Evolutionary conservation across 2,888 invertebrate species (phyloP), one percentile per base, ranked within the genome.

Genomic region (Euplagia quadripunctaria): DNA sequence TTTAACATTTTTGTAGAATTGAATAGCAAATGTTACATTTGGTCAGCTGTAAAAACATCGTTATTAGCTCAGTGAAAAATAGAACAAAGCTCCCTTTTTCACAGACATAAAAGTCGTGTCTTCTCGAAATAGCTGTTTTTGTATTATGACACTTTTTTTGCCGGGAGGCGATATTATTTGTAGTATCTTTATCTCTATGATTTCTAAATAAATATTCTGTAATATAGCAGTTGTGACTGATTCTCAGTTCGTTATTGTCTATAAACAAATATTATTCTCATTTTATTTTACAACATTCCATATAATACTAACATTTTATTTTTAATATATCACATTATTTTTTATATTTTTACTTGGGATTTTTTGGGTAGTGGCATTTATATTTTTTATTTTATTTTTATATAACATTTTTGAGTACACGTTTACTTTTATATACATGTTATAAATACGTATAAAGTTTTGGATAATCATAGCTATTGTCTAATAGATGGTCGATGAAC

Each of bases 311-410:
- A 63, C 42, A 31, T 58, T 52, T 72, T 71, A 69, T 61, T 8
- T 42, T 74, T 71, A 58, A 42, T 11, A 17, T 16, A 5, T 72
- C 63, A 68, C 68, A 42, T 65, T 46, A n/a, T 66, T 76, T 72
- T 77, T 72, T 69, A 72, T 75, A 77, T 72, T 78, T 79, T 74
- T 69, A 64, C 75, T 12, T 61, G 71, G 78, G 69, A 16, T 76
- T 69, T 72, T 72, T 66, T 49, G 74, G 81, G 82, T 78, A 71
- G 76, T 84, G 84, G 82, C 73, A 69, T 83, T 79, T 80, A 83
- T 79, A 79, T 78, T 79, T 72, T 74, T 75, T 64, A 43, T 75
- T 68, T 69, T 70, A 71, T 66, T 64, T 65, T 58, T n/a, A 20
- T n/a, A 58, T 58, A 58, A 58, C 20, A 58, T 20, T 58, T 61